phyloP scores from a whole-genome alignment of 2,888 invertebrate species.

The Alsophila aescularia region DNA sequence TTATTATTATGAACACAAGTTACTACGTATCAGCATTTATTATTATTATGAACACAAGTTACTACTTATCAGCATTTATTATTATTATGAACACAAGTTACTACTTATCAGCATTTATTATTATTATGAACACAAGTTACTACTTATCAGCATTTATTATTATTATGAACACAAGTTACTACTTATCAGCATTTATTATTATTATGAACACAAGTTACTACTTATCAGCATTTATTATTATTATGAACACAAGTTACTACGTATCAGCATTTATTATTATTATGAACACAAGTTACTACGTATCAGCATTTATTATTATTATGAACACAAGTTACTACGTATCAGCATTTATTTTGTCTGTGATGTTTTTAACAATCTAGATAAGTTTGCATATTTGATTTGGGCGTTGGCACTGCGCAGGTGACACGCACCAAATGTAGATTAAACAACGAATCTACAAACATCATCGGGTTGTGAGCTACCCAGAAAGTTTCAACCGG shows the following conservation, averaged over 20 bases:
- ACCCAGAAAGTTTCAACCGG: too few relatives aligned
- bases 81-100: constrained; percentile 1
- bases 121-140: constrained; percentile 1
- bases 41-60: constrained; percentile 1
- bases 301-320: constrained; percentile 12
- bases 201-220: neutral
- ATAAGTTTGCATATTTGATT: constrained; percentile 19
- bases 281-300: neutral
- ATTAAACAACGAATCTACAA: too few relatives aligned
- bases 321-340: neutral
- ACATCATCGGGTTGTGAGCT: too few relatives aligned
- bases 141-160: too few relatives aligned
- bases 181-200: constrained; percentile 12
- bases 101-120: too few relatives aligned
- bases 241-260: neutral
- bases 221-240: constrained; percentile 13
- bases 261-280: constrained; percentile 14
- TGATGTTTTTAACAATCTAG: constrained; percentile 15
- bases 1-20: constrained; percentile 2
- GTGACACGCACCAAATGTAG: too few relatives aligned
- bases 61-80: too few relatives aligned
- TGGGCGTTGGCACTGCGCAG: constrained; percentile 9
- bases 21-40: too few relatives aligned
- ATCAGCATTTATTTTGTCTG: constrained; percentile 16
- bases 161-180: neutral